phyloP scores from a whole-genome alignment of 2,888 invertebrate species.

The Melikaiella ostensackeni region DNA sequence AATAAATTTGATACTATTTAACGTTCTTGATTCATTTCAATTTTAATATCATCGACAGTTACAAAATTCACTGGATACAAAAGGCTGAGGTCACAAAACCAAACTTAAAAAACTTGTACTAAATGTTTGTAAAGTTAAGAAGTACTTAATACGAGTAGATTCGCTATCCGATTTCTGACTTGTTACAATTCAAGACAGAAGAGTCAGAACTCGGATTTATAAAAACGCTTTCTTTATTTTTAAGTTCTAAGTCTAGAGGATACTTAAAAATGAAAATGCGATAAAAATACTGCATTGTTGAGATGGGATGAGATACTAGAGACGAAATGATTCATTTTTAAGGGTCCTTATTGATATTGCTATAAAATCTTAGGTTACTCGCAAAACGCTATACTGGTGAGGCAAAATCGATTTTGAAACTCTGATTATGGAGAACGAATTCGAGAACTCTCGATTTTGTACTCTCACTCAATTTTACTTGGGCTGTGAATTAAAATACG shows the following conservation, averaged over 20 bases:
- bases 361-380: not conserved
- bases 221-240: not conserved
- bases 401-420: not conserved
- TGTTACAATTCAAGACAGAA: not conserved
- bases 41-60: not conserved
- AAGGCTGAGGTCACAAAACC: not conserved
- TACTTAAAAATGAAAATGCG: slow-evolving; percentile 2
- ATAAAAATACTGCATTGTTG: slow-evolving; percentile 6
- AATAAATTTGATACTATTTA: slow-evolving; percentile 16
- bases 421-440: not conserved
- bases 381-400: not conserved
- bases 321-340: not conserved
- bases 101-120: not conserved
- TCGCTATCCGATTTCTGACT: not conserved
- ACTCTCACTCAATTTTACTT: not conserved
- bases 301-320: not conserved
- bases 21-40: not conserved
- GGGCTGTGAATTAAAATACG: not conserved
- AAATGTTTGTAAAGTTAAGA: not conserved
- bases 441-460: not conserved
- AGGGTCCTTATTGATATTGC: not conserved
- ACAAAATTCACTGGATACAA: not conserved
- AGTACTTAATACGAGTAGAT: not conserved
- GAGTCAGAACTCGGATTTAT: not conserved
- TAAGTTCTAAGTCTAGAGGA: not conserved